Evolutionary conservation across 1,140 invertebrate species (phyloP), one percentile per base, ranked within the genome.

Genomic region (Cyrtorhinus lividipennis): DNA sequence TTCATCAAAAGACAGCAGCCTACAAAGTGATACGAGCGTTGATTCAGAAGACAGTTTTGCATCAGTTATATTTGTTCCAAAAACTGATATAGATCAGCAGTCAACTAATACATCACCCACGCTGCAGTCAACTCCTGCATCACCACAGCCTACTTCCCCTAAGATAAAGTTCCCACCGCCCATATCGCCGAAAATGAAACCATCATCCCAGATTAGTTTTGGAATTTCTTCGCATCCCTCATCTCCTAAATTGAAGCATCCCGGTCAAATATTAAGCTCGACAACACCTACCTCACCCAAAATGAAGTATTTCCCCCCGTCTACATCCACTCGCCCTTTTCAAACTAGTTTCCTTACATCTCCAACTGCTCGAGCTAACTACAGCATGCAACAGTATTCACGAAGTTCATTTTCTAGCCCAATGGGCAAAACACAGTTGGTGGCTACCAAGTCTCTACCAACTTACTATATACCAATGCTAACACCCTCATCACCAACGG

Each of bases 31-130:
- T 69, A 93, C 91, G 0, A 92, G 90, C 73, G 85, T 94, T 1
- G 90, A 94, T 72, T 92, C 88, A 1, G 90, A 94, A 74, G 90
- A 94, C 68, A 91, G 88, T 74, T 90, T 92, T 71, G 88, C 88
- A 27, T 92, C 89, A 56, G 90, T 93, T 8, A 93, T 93, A 69
- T 92, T 85, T 70, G 84, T 92, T 66, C 89, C 89, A 46, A 86
- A 85, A 70, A 77, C 77, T 64, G 79, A 80, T 62, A 68, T 69
- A 22, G 79, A 81, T 70, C 78, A 79, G 12, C 72, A 79, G 68
- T 80, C 80, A n/a, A 56, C 79, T 77, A 44, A 78, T 75, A 53
- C 75, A 77, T 69, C 69, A 1, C 68, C 69, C 0, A 70, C 68
- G 8, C 44, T 68, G 3, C 65, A 66, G 22, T 70, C 70, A 2